Percentiles rank a stretch among this genome's conserved stretches.
Conservation (phyloP, 2,113 vertebrate genomes). For the Tetrax tetrax region DNA sequence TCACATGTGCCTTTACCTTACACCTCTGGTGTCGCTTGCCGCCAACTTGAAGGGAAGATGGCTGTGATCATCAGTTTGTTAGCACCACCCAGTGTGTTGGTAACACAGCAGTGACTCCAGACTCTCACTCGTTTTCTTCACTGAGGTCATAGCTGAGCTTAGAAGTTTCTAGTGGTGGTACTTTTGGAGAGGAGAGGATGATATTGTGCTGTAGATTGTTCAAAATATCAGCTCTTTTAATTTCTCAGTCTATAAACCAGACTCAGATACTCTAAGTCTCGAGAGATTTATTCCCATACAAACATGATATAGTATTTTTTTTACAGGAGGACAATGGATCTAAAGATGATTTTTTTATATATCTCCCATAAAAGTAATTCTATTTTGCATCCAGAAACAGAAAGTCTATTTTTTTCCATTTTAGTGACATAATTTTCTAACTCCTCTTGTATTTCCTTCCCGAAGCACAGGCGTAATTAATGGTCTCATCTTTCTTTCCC, state of each 20-base stretch:
- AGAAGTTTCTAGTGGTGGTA: neutral
- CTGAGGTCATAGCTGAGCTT: neutral
- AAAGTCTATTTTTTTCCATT: neutral
- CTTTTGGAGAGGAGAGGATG: neutral
- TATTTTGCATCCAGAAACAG: neutral
- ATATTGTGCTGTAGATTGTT: neutral
- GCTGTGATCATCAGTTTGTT: neutral
- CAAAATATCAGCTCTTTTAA: neutral
- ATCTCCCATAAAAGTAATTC: neutral
- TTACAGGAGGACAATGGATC: neutral
- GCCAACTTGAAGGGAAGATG: neutral
- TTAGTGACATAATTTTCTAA: neutral
- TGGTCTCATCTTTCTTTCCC: neutral
- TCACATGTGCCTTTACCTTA: neutral
- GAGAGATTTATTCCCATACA: neutral
- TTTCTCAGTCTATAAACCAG: neutral
- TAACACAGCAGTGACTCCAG: neutral
- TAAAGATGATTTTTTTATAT: neutral
- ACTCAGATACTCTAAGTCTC: neutral
- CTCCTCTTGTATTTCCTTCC: neutral
- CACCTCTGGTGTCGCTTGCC: neutral
- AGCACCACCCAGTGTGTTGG: neutral
- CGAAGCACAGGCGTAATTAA: neutral
- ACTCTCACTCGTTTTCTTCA: neutral
- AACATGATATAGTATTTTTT: neutral